These are phyloP conservation scores for Synanthedon myopaeformis DNA, from an alignment of 2,888 invertebrate genomes.

Conservation along the genomic window DNA sequence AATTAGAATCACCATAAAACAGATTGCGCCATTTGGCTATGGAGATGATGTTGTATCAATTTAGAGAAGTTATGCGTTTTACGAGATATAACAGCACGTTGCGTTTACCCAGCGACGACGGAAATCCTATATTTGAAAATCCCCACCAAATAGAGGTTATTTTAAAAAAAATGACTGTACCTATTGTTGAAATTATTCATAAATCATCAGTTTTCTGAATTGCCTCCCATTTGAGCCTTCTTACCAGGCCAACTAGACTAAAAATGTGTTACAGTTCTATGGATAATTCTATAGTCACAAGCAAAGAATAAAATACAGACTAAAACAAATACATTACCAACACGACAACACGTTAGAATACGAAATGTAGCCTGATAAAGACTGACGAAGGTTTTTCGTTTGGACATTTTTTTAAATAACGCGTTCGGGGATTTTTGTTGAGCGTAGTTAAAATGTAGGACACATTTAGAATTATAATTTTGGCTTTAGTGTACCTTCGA, in stretches of 20 bases:
- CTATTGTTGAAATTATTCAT: no score
- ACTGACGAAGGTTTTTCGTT: slow-evolving; percentile 5
- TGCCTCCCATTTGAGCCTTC: no score
- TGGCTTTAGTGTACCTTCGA: background rate
- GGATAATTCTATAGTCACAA: background rate
- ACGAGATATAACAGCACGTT: no score
- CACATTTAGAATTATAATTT: background rate
- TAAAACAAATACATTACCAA: background rate
- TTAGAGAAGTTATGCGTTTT: background rate
- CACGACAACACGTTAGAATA: background rate
- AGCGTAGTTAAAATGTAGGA: background rate
- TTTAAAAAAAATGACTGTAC: no score
- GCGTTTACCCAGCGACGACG: no score
- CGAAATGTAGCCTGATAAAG: background rate
- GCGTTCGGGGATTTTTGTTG: background rate
- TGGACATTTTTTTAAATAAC: slow-evolving; percentile 5
- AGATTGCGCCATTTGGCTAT: background rate
- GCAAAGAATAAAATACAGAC: background rate
- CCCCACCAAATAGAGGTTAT: no score
- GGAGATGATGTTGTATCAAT: background rate
- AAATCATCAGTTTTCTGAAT: no score
- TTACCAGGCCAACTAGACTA: no score
- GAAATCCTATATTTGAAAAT: no score
- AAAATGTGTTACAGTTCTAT: no score
- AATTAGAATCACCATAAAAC: background rate